Percentiles rank a stretch among this genome's conserved stretches.
Evolutionary conservation across 2,888 invertebrate genomes (phyloP).

Genomic region (Agrochola lota): DNA sequence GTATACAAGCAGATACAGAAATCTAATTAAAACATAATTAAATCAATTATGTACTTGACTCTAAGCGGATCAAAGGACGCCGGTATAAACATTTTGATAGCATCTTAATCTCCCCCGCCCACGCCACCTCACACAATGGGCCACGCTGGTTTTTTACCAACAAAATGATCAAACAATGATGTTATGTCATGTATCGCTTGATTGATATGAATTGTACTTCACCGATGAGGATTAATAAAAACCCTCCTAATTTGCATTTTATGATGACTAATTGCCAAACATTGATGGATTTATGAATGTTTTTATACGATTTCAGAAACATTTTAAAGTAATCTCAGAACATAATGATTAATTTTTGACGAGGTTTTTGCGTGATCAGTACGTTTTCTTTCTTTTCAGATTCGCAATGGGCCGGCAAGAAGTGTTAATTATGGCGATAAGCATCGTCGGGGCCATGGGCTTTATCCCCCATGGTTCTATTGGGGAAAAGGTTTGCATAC

Average conservation of each 20-base stretch:
- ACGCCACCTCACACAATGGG: slow-evolving; percentile 78
- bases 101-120: slow-evolving; percentile 84
- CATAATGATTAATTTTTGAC: slow-evolving; percentile 21
- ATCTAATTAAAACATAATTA: slow-evolving; percentile 69
- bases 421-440: slow-evolving; percentile 84
- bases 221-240: slow-evolving; percentile 68
- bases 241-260: slow-evolving; percentile 60
- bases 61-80: slow-evolving; percentile 78
- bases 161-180: slow-evolving; percentile 82
- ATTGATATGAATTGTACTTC: slow-evolving; percentile 82
- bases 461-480: slow-evolving; percentile 90
- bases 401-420: slow-evolving; percentile 85
- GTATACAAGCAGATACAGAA: background rate
- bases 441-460: slow-evolving; percentile 86
- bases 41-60: slow-evolving; percentile 69
- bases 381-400: slow-evolving; percentile 76
- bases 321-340: slow-evolving; percentile 18
- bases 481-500: slow-evolving; percentile 86
- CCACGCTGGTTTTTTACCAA: slow-evolving; percentile 72
- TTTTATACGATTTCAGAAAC: slow-evolving; percentile 32
- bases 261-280: slow-evolving; percentile 70
- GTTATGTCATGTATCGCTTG: slow-evolving; percentile 86
- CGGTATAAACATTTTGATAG: slow-evolving; percentile 81
- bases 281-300: slow-evolving; percentile 61
- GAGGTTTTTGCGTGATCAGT: slow-evolving; percentile 30